Evolutionary conservation across 2,113 vertebrate genomes (phyloP).

Genomic region (Solea senegalensis): DNA sequence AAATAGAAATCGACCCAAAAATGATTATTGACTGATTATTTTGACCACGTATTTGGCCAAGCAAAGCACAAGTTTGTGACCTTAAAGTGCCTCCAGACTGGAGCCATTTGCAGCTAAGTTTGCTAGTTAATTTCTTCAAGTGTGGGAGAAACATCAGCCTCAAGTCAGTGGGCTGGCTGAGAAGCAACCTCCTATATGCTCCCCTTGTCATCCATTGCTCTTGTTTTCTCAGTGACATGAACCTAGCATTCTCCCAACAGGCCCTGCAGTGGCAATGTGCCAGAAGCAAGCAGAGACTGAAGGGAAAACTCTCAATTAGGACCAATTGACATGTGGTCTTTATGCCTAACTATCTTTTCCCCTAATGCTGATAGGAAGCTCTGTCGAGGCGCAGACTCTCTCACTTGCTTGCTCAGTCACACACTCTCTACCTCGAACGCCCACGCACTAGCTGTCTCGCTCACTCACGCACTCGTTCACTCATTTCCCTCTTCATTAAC

Average conservation of each 20-base stretch:
- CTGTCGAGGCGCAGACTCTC: constrained; percentile 30
- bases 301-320: constrained; percentile 69
- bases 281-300: constrained; percentile 56
- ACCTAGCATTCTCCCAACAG: constrained; percentile 55
- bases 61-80: not conserved
- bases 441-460: constrained; percentile 44
- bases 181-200: not conserved
- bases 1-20: no score
- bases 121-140: not conserved
- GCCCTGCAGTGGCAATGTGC: constrained; percentile 54
- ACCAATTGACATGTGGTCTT: constrained; percentile 57
- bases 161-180: not conserved
- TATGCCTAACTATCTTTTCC: constrained; percentile 52
- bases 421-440: constrained; percentile 48
- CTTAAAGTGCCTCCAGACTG: not conserved
- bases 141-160: not conserved
- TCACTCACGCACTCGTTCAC: constrained; percentile 40
- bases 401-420: constrained; percentile 54
- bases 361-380: constrained; percentile 37
- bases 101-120: not conserved
- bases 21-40: no score
- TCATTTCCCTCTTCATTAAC: constrained; percentile 67
- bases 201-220: constrained; percentile 23
- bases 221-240: constrained; percentile 49
- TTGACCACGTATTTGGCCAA: not conserved